Base-by-base conservation (phyloP, 2,797 vertebrate species). In the Thripadectes ignobilis region DNA sequence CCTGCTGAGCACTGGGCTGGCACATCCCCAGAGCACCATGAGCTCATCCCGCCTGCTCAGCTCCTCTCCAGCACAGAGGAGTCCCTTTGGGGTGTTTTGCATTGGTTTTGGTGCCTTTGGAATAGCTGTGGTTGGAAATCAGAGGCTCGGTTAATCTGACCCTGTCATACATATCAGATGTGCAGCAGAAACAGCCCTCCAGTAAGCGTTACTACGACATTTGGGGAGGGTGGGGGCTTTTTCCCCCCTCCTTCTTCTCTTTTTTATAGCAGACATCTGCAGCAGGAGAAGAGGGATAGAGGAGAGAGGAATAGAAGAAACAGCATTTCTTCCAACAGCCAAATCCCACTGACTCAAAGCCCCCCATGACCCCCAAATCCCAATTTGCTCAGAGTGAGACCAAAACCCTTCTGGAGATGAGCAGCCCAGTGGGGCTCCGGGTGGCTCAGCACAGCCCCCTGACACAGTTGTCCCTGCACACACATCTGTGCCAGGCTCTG, bases 101-200 rank as follows among this genome's bases (percentile, higher is more conserved):
- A 46, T 76, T 68, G 69, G 71, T 61, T 94, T 94, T 91, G 89
- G 91, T 96, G 91, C 83, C 75, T 95, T 92, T 46, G 17, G 90
- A 96, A 95, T 89, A 91, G 82, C 89, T 95, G 91, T 77, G 92
- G 91, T 87, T 96, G 94, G 95, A 91, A 96, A 90, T 84, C 69
- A 90, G 94, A 94, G 93, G 91, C 95, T 94, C 72, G 20, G 85
- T 91, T 96, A 94, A 85, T 95, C 88, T 93, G 95, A 97, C 95
- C 95, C 95, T 96, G 94, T 92, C 92, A 94, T 26, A 86, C 80
- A 59, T 51, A 88, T 96, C 91, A 95, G 89, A 95, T 96, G 91
- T 88, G 91, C 95, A 92, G 89, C 94, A 97, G 91, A 91, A 97
- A 88, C 94, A 93, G 89, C 92, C 91, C 95, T 96, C 94, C 91